Base-by-base conservation (phyloP, 2,797 vertebrate species). In the Sebastes oblongus region DNA sequence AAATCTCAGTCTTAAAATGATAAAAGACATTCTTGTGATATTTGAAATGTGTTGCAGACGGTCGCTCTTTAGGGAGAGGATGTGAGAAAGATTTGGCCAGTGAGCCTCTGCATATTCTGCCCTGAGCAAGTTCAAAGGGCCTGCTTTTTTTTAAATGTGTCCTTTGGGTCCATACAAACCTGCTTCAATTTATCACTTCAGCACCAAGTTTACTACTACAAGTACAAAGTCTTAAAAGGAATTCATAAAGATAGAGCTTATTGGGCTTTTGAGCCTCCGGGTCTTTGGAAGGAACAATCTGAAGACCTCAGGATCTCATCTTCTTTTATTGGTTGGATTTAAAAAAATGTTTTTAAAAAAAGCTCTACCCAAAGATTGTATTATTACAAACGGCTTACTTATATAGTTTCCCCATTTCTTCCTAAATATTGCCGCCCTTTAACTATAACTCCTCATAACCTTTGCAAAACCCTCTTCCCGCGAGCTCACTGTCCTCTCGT, bases 401-500 rank as follows among this genome's bases (percentile, higher is more conserved):
- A 25, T 11, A 56, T 34, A 79, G 52, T 75, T 70, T 85, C 12
- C 39, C 14, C 1, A 24, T 46, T 66, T 58, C 54, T 29, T 36
- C 36, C 54, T 73, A 32, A 83, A 78, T 39, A 68, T 34, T 36
- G 46, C 32, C 68, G 16, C 61, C 84, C 55, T 67, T 36, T 77
- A 39, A 34, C 72, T 66, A 61, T 77, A 39, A 34, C 72, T 66
- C 34, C n/a, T 80, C 69, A 60, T 4, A 27, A 66, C 77, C 56
- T 68, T 56, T 18, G 27, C 46, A 74, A 54, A 60, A 50, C 56
- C 64, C 18, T 71, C 39, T 52, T 39, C 74, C 72, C 74, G 71
- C 54, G 34, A 79, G 64, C 84, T 91, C 82, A 85, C 81, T 66
- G 66, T 87, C 76, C 30, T 20, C 74, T 72, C 72, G 62, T 77